A percentile compares a stretch with the other conserved stretches of the same genome.
Conservation (phyloP, 2,888 invertebrate species). For the Caradrina kadenii region DNA sequence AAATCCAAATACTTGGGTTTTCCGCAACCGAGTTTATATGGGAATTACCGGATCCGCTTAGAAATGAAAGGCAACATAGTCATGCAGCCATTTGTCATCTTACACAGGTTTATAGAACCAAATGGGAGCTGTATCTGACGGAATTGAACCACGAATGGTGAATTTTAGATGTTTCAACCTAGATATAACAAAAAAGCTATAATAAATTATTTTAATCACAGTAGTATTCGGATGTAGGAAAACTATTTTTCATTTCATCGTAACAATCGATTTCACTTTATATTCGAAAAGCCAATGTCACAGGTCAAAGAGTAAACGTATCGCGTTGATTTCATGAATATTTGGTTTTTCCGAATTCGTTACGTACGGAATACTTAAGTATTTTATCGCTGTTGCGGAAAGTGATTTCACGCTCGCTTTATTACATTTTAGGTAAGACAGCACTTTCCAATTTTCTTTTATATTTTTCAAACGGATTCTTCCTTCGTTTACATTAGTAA, state of each 20-base stretch:
- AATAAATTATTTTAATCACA: neutral
- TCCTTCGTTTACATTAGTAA: neutral
- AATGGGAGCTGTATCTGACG: neutral
- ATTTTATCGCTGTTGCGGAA: slow-evolving; percentile 62
- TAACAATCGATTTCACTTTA: slow-evolving; percentile 24
- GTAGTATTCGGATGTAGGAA: neutral
- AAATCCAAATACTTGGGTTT: slow-evolving; percentile 9
- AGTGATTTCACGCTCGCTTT: slow-evolving; percentile 73
- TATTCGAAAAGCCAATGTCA: slow-evolving; percentile 30
- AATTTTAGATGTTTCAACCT: neutral
- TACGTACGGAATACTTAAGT: slow-evolving; percentile 44
- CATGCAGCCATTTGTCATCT: slow-evolving; percentile 7
- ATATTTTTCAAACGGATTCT: slow-evolving; percentile 7
- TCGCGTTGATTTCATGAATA: slow-evolving; percentile 50
- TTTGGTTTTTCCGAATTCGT: slow-evolving; percentile 50
- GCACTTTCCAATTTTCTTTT: slow-evolving; percentile 57
- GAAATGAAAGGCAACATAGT: neutral
- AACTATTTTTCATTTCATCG: neutral
- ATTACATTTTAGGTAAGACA: slow-evolving; percentile 56
- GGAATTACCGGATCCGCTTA: neutral
- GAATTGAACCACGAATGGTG: neutral
- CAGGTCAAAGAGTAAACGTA: slow-evolving; percentile 30
- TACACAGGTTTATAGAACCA: neutral
- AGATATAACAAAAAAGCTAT: neutral
- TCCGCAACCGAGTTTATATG: neutral